Conservation (phyloP, 2,888 invertebrate genomes). For the Ceramica pisi region DNA sequence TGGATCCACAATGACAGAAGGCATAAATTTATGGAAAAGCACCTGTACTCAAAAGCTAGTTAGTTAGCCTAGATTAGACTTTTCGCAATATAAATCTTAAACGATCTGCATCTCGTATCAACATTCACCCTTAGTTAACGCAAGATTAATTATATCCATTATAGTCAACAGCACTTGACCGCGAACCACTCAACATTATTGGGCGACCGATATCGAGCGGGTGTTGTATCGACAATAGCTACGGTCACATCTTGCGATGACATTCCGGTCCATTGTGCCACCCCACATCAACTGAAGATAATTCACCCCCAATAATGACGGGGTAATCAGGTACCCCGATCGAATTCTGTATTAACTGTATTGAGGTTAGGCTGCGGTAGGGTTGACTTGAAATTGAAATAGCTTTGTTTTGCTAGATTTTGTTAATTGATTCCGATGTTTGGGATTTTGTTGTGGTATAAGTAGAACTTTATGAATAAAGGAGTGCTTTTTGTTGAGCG, state of each 20-base stretch:
- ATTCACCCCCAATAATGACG: conserved; percentile 54
- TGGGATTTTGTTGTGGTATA: not conserved
- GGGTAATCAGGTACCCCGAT: conserved; percentile 46
- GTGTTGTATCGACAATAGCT: conserved; percentile 60
- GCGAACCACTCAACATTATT: conserved; percentile 59
- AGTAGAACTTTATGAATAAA: conserved; percentile 6
- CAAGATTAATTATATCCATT: conserved; percentile 44
- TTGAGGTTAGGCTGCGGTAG: conserved; percentile 15
- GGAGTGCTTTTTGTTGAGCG: conserved; percentile 3
- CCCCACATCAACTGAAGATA: conserved; percentile 55
- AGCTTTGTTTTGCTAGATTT: conserved; percentile 20
- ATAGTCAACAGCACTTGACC: conserved; percentile 30
- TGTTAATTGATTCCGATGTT: conserved; percentile 9
- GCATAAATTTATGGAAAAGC: too few relatives aligned
- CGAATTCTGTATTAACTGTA: conserved; percentile 41
- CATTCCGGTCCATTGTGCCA: conserved; percentile 58
- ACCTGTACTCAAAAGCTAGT: too few relatives aligned
- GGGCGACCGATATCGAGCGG: conserved; percentile 56
- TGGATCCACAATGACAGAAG: too few relatives aligned
- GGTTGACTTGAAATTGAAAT: conserved; percentile 36
- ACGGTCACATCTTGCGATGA: conserved; percentile 62
- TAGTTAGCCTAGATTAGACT: too few relatives aligned
- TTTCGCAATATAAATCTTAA: too few relatives aligned
- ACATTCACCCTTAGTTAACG: not conserved
- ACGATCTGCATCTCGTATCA: not conserved